These are phyloP conservation scores for Plestiodon gilberti DNA, from an alignment of 2,113 vertebrate genomes.

Conservation along the genomic window DNA sequence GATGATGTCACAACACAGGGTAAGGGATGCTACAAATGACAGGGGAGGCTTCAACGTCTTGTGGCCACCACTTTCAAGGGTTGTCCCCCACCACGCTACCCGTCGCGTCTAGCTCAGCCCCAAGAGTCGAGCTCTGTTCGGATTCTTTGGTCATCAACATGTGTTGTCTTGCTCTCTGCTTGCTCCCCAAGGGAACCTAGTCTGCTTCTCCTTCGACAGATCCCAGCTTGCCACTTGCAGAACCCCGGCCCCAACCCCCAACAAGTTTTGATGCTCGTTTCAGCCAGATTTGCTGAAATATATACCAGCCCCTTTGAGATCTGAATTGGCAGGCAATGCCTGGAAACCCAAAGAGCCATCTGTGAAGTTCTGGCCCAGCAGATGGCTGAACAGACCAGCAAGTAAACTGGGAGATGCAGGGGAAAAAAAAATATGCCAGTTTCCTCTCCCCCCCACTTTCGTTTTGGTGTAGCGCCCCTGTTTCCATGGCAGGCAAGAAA, in stretches of 20 bases:
- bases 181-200: background rate
- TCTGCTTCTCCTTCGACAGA: background rate
- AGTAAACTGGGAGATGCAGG: constrained; percentile 19
- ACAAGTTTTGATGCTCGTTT: background rate
- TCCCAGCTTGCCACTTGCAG: background rate
- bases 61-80: background rate
- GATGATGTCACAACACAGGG: background rate
- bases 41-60: background rate
- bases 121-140: too few relatives aligned
- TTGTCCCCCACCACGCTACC: too few relatives aligned
- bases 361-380: constrained; percentile 2
- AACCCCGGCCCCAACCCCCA: background rate
- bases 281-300: background rate
- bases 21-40: background rate
- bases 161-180: background rate
- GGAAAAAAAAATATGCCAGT: background rate
- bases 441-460: background rate
- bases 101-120: background rate
- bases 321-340: constrained; percentile 26
- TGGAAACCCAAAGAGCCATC: constrained; percentile 12
- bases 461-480: background rate
- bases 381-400: background rate
- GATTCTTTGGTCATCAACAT: background rate
- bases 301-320: background rate
- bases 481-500: constrained; percentile 1